These are phyloP conservation scores for Silvanus unidentatus DNA, from an alignment of 2,888 invertebrate genomes.

Conservation along the genomic window DNA sequence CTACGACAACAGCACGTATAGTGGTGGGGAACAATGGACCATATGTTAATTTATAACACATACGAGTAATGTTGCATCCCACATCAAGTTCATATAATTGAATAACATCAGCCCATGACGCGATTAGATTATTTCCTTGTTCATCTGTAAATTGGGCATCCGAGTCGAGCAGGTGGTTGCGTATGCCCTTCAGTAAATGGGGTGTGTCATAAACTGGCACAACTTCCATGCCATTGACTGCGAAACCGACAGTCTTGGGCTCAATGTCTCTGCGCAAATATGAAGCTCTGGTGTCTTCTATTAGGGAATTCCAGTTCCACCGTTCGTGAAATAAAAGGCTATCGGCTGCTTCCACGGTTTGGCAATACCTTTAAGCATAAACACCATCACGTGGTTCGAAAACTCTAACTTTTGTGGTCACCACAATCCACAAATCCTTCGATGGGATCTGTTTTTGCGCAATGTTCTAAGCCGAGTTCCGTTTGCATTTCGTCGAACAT, in stretches of 20 bases:
- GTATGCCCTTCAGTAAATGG: conserved; percentile 1
- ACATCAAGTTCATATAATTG: too few relatives aligned
- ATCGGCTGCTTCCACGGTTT: conserved; percentile 14
- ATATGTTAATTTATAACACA: too few relatives aligned
- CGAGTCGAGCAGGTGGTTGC: background rate
- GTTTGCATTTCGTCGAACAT: background rate
- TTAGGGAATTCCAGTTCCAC: conserved; percentile 6
- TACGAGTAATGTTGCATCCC: too few relatives aligned
- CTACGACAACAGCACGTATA: too few relatives aligned
- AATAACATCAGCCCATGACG: too few relatives aligned
- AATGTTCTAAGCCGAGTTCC: background rate
- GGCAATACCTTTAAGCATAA: conserved; percentile 14
- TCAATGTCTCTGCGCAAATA: background rate
- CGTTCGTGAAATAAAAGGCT: conserved; percentile 6
- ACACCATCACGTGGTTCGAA: conserved; percentile 15
- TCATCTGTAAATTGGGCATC: background rate
- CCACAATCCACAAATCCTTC: conserved; percentile 13
- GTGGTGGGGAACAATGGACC: too few relatives aligned
- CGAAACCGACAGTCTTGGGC: conserved; percentile 1
- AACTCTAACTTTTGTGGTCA: conserved; percentile 4
- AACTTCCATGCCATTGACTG: conserved; percentile 8
- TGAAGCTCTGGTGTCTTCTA: background rate
- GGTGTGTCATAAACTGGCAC: conserved; percentile 13
- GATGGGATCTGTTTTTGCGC: too few relatives aligned
- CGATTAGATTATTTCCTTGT: too few relatives aligned